These are phyloP conservation scores for Conopomorpha cramerella DNA, from an alignment of 1,140 invertebrate species.

Conservation along the genomic window DNA sequence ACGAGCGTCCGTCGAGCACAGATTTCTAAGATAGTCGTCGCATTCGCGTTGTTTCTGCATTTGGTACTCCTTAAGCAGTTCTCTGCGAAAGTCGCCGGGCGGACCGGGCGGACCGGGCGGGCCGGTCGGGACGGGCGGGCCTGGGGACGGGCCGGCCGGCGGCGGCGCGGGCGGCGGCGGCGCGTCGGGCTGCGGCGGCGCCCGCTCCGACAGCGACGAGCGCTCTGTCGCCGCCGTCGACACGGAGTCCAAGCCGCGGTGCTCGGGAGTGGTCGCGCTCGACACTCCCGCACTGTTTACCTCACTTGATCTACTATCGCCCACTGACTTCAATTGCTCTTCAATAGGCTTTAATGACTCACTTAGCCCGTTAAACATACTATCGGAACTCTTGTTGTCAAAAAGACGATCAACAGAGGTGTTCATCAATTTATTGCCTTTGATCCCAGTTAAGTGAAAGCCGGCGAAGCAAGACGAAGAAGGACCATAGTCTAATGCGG, in stretches of 20 bases:
- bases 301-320: conserved; percentile 29
- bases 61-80: conserved; percentile 74
- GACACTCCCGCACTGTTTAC: conserved; percentile 35
- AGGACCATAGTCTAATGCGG: conserved; percentile 71
- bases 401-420: conserved; percentile 89
- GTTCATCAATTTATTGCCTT: conserved; percentile 84
- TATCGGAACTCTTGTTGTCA: conserved; percentile 72
- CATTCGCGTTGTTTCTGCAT: conserved; percentile 65
- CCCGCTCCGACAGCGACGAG: conserved; percentile 22
- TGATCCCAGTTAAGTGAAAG: conserved; percentile 80
- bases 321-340: conserved; percentile 38
- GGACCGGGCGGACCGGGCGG: conserved; percentile 20
- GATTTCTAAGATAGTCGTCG: conserved; percentile 43
- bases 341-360: conserved; percentile 41
- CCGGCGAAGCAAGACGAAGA: conserved; percentile 76
- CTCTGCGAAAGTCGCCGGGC: conserved; percentile 68
- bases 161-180: conserved; percentile 24
- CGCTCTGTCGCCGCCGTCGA: conserved; percentile 37
- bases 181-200: conserved; percentile 27
- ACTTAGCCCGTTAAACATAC: conserved; percentile 26
- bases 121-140: conserved; percentile 10
- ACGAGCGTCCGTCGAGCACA: conserved; percentile 42
- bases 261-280: conserved; percentile 40
- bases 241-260: conserved; percentile 43
- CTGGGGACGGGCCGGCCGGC: conserved; percentile 55